Base-by-base conservation (phyloP, 2,113 vertebrate species). In the Lycaon pictus region DNA sequence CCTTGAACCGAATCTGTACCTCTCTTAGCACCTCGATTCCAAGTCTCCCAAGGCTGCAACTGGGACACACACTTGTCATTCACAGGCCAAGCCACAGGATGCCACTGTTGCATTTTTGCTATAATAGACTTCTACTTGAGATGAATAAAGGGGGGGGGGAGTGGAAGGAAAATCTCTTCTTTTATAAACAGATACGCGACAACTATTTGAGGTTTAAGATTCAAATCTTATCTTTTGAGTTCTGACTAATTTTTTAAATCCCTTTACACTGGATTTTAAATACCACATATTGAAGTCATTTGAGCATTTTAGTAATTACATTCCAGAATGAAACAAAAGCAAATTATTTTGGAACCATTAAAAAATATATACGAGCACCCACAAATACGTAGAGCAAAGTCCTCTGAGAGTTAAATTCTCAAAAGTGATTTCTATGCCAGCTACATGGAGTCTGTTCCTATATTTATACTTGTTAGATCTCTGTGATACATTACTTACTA, bases 101-200 rank as follows among this genome's bases (percentile, higher is more conserved):
- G 98, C 98, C 98, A 98, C 97, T 98, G 97, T 98, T 98, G 98
- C 96, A 79, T 98, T 95, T 98, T 91, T 95, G 98, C 98, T 97
- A 55, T 82, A 35, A 85, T 11, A 97, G 67, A 95, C 86, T 62
- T 83, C 93, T 29, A n/a, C 72, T 74, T 96, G 72, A 97, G 65
- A 4, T 92, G 85, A 88, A 83, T 53, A 85, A 93, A 96, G 87
- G 97, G 90, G 92, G 82, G 77, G 32, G 20, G 35, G 92, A 19
- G 91, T 43, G 43, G 80, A 32, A 37, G 9, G n/a, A 32, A 56
- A 65, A 0, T 63, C n/a, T 43, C 20, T 84, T 63, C 94, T 27
- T 25, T 67, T 80, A 62, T 74, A 77, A 96, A 91, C 5, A 90
- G 72, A 80, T 5, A 17, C 35, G 5, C 29, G 37, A 62, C 23